Conservation (phyloP, 2,113 vertebrate species). For the Laticauda laticaudata region DNA sequence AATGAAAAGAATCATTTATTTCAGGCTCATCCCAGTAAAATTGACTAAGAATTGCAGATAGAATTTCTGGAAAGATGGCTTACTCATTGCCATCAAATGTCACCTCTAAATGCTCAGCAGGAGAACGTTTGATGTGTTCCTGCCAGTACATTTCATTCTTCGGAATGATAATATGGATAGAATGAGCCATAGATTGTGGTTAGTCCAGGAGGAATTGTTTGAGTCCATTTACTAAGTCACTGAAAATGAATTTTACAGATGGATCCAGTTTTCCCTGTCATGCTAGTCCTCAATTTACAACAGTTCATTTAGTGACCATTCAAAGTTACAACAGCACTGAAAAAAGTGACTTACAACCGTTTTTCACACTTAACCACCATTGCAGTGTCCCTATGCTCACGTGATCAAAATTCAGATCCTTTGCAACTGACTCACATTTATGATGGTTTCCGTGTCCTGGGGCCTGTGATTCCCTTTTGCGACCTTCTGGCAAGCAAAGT, state of each 20-base stretch:
- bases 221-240: background rate
- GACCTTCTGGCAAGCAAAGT: too few relatives aligned
- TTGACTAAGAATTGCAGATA: background rate
- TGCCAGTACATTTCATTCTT: background rate
- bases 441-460: rapidly evolving
- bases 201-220: background rate
- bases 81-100: background rate
- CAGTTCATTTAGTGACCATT: background rate
- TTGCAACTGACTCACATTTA: background rate
- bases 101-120: background rate
- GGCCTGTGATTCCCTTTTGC: too few relatives aligned
- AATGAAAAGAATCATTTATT: background rate
- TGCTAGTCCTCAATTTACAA: background rate
- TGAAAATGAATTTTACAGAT: background rate
- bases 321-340: background rate
- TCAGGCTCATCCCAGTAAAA: background rate
- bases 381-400: background rate
- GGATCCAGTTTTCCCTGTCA: background rate
- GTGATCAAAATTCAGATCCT: background rate
- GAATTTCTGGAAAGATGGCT: background rate
- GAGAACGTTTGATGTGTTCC: background rate
- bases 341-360: background rate
- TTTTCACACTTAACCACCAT: background rate
- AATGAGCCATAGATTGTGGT: background rate
- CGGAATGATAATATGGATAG: background rate